These are phyloP conservation scores for Diaperis boleti DNA, from an alignment of 2,888 invertebrate genomes.

Conservation along the genomic window DNA sequence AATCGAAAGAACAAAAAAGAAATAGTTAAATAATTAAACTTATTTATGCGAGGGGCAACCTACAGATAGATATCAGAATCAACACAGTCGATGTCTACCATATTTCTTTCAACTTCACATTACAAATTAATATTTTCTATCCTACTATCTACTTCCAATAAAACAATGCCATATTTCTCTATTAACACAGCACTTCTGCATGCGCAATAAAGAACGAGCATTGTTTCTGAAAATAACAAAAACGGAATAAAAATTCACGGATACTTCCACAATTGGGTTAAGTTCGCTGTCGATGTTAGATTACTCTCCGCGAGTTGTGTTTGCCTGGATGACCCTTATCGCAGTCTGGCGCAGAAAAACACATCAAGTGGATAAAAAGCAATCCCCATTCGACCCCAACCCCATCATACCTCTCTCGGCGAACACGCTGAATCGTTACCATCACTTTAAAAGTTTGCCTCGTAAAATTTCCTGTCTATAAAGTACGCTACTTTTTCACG, in stretches of 20 bases:
- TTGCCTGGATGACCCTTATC: slow-evolving; percentile 61
- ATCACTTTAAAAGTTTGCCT: slow-evolving; percentile 54
- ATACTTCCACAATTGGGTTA: slow-evolving; percentile 50
- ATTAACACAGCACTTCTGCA: no score
- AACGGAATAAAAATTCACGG: slow-evolving; percentile 38
- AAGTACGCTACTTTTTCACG: slow-evolving; percentile 45
- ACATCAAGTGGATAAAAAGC: slow-evolving; percentile 63
- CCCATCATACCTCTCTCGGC: slow-evolving; percentile 46
- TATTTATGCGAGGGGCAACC: no score
- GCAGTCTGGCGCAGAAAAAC: slow-evolving; percentile 60
- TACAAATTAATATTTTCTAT: no score
- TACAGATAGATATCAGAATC: no score
- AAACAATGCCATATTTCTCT: no score
- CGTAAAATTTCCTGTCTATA: slow-evolving; percentile 55
- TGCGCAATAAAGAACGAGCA: slow-evolving; percentile 13
- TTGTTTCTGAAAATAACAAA: slow-evolving; percentile 15
- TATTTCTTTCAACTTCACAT: no score
- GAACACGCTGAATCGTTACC: slow-evolving; percentile 53
- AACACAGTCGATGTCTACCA: no score
- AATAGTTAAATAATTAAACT: no score
- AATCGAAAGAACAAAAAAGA: no score
- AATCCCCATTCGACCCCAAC: slow-evolving; percentile 53
- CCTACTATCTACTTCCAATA: no score
- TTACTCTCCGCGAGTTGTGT: slow-evolving; percentile 51
- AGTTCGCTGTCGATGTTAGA: slow-evolving; percentile 52